Evolutionary conservation across 1,140 invertebrate genomes (phyloP).

Genomic region (Fopius arisanus): DNA sequence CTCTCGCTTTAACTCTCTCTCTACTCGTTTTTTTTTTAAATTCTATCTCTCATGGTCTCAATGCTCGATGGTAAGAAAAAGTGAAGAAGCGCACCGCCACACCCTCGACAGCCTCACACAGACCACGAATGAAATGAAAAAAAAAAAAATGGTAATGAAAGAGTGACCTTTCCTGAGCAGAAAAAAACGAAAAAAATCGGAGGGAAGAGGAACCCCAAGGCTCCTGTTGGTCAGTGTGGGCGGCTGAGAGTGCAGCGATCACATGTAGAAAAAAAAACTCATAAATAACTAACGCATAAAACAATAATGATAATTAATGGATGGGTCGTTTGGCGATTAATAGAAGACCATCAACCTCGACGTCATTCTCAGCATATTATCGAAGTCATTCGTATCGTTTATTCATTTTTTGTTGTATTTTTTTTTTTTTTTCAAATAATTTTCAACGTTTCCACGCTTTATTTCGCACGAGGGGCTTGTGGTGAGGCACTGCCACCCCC

Average conservation of each 20-base stretch:
- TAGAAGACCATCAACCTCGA: conserved; percentile 18
- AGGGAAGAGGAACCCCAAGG: neutral
- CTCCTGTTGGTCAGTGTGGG: conserved; percentile 19
- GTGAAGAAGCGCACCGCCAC: conserved; percentile 51
- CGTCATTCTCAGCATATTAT: neutral
- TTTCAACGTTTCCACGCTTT: neutral
- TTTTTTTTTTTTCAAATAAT: neutral
- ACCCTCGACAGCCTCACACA: conserved; percentile 46
- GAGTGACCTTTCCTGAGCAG: conserved; percentile 29
- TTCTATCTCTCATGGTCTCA: conserved; percentile 11
- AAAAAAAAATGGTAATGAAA: conserved; percentile 13
- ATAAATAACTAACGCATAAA: conserved; percentile 61
- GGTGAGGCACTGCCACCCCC: neutral
- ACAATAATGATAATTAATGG: conserved; percentile 53
- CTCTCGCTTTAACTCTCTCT: neutral
- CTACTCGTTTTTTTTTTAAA: neutral
- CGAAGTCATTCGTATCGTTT: neutral
- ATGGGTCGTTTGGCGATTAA: conserved; percentile 38
- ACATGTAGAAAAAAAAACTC: conserved; percentile 43
- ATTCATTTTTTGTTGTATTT: neutral
- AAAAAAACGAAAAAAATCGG: conserved; percentile 36
- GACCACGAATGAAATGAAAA: conserved; percentile 16
- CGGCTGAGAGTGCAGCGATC: conserved; percentile 51
- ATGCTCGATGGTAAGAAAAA: conserved; percentile 37
- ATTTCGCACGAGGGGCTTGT: neutral